Evolutionary conservation across 2,797 vertebrate genomes (phyloP).

Genomic region (Peromyscus eremicus): DNA sequence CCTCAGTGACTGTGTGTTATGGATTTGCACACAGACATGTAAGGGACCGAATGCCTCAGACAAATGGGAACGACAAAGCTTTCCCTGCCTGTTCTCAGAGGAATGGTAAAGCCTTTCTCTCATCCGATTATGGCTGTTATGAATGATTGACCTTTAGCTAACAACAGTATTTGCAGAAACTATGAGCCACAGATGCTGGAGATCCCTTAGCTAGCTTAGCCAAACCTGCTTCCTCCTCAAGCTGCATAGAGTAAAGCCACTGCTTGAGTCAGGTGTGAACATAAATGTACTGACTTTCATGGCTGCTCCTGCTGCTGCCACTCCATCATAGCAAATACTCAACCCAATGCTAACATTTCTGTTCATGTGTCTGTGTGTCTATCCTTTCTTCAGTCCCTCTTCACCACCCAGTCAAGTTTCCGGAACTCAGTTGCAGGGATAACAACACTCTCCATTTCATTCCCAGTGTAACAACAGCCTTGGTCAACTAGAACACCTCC

Average conservation of each 20-base stretch:
- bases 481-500: not conserved
- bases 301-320: not conserved
- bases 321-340: not conserved
- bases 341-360: not conserved
- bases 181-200: not conserved
- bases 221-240: not conserved
- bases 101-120: not conserved
- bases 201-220: not conserved
- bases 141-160: not conserved
- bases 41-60: not conserved
- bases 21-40: not conserved
- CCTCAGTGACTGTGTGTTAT: not conserved
- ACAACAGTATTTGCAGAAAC: not conserved
- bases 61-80: too few species aligned
- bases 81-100: not conserved
- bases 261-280: not conserved
- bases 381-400: not conserved
- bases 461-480: not conserved
- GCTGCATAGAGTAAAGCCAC: not conserved
- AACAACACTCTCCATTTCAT: not conserved
- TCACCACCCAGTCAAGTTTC: not conserved
- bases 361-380: not conserved
- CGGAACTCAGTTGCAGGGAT: not conserved
- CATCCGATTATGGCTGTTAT: not conserved
- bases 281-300: not conserved